These are phyloP conservation scores for Bovichtus variegatus DNA, from an alignment of 2,797 vertebrate species.

Conservation along the genomic window DNA sequence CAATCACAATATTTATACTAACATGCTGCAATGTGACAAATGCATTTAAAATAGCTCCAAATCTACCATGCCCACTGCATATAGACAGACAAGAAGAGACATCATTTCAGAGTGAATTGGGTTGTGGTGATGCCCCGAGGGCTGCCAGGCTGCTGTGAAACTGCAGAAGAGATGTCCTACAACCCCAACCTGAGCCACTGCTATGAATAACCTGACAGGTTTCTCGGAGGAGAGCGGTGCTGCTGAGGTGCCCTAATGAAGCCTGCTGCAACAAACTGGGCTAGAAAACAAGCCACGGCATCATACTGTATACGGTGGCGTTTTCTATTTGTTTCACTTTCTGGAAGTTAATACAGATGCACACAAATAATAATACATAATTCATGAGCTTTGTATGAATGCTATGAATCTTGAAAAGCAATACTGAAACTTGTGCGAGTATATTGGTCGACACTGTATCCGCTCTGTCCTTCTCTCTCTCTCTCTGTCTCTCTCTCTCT, in stretches of 20 bases:
- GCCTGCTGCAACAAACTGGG: slow-evolving; percentile 54
- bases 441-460: not conserved
- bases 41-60: slow-evolving; percentile 40
- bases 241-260: slow-evolving; percentile 68
- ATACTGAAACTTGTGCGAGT: not conserved
- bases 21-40: slow-evolving; percentile 30
- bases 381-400: not conserved
- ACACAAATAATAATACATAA: not conserved
- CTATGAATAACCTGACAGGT: slow-evolving; percentile 80
- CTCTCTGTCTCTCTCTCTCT: no score
- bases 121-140: slow-evolving; percentile 54
- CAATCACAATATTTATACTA: slow-evolving; percentile 15
- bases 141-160: slow-evolving; percentile 49
- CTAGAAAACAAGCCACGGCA: slow-evolving; percentile 12
- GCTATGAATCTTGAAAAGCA: slow-evolving; percentile 12
- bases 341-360: slow-evolving; percentile 1
- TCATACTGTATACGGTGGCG: not conserved
- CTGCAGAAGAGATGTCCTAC: slow-evolving; percentile 49
- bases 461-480: no score
- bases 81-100: slow-evolving; percentile 24
- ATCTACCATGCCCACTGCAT: slow-evolving; percentile 2
- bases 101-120: slow-evolving; percentile 57
- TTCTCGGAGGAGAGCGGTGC: slow-evolving; percentile 59
- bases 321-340: slow-evolving; percentile 17
- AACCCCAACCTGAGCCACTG: slow-evolving; percentile 58